A percentile compares a stretch with the other conserved stretches of the same genome.
Conservation (phyloP, 2,888 invertebrate genomes). For the Drosophila incognita region DNA sequence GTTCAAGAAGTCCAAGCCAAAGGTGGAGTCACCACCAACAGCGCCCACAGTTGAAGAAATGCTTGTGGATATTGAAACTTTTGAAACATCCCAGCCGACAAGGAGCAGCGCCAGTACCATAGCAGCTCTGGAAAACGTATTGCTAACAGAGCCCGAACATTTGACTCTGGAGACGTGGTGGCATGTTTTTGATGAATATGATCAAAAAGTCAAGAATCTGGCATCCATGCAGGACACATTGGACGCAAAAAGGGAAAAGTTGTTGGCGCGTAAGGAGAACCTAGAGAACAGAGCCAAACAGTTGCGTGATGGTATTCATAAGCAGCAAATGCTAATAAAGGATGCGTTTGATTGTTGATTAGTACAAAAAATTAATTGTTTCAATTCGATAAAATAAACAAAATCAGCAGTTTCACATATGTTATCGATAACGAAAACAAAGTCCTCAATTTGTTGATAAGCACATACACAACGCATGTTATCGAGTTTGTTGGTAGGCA, state of each 20-base stretch:
- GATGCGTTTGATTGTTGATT: conserved; percentile 43
- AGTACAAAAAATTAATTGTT: background rate
- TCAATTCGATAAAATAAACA: background rate
- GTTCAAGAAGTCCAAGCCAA: conserved; percentile 75
- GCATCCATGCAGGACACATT: conserved; percentile 71
- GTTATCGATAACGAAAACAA: conserved; percentile 35
- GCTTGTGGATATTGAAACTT: conserved; percentile 82
- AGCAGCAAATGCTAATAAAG: conserved; percentile 62
- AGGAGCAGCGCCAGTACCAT: conserved; percentile 4
- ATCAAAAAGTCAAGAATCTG: conserved; percentile 79
- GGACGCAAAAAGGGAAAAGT: conserved; percentile 70
- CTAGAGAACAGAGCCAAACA: conserved; percentile 75
- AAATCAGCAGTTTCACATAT: conserved; percentile 11
- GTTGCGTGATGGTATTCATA: conserved; percentile 74
- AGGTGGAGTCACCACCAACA: conserved; percentile 70
- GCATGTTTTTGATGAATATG: conserved; percentile 82
- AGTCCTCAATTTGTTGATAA: conserved; percentile 8
- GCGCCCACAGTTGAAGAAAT: conserved; percentile 81
- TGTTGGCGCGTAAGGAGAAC: conserved; percentile 73
- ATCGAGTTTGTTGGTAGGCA: conserved; percentile 42
- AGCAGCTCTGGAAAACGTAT: conserved; percentile 43
- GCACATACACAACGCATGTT: conserved; percentile 22
- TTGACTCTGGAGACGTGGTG: conserved; percentile 80
- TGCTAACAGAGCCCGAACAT: conserved; percentile 59
- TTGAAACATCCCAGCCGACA: conserved; percentile 64